A percentile compares a stretch with the other conserved stretches of the same genome.
Conservation (phyloP, 2,113 vertebrate genomes). For the Crotalus viridis region DNA sequence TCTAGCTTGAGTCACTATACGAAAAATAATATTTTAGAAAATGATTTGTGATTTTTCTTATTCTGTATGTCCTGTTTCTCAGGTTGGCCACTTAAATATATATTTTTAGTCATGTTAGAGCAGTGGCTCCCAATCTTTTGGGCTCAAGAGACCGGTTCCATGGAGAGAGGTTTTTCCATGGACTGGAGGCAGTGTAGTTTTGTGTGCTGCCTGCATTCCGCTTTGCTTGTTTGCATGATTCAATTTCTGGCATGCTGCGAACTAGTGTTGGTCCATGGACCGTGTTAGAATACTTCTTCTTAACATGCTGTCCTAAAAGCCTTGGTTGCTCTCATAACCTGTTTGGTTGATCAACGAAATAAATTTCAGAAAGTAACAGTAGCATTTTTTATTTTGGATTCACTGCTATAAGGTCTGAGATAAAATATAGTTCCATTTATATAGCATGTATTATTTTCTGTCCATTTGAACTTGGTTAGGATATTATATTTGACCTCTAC, state of each 20-base stretch:
- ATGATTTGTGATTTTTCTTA: neutral
- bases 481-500: neutral
- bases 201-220: too few relatives aligned
- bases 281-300: neutral
- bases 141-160: too few relatives aligned
- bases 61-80: neutral
- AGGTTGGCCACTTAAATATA: neutral
- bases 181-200: too few relatives aligned
- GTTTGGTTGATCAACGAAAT: neutral
- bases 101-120: neutral
- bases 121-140: too few relatives aligned
- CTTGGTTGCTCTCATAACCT: neutral
- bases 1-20: neutral
- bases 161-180: too few relatives aligned
- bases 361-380: neutral
- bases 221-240: too few relatives aligned
- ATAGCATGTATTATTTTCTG: neutral
- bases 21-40: neutral
- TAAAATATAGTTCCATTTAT: neutral
- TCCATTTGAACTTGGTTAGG: neutral
- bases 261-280: too few relatives aligned
- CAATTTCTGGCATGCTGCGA: too few relatives aligned
- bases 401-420: neutral
- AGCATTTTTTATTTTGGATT: neutral
- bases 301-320: neutral